A percentile compares a stretch with the other conserved stretches of the same genome.
Conservation (phyloP, 2,113 vertebrate species). For the Gobiocypris rarus region DNA sequence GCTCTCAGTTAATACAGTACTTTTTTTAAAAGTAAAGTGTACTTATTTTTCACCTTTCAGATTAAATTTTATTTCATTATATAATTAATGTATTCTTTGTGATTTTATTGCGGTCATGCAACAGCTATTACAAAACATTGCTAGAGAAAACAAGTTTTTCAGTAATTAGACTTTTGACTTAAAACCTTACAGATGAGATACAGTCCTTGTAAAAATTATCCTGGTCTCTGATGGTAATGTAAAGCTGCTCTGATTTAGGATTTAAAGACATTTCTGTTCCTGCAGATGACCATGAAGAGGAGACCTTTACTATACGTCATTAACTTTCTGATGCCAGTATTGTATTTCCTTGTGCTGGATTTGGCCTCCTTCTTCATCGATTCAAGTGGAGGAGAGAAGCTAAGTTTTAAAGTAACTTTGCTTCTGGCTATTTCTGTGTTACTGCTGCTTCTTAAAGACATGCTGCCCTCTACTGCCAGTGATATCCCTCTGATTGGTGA, state of each 20-base stretch:
- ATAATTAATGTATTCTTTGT: too few species aligned
- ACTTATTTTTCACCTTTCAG: too few species aligned
- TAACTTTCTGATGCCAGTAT: conserved; percentile 76
- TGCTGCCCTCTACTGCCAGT: conserved; percentile 78
- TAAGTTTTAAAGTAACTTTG: conserved; percentile 79
- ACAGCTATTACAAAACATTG: neutral
- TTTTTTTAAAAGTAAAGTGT: too few species aligned
- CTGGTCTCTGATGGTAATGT: neutral
- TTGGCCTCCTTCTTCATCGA: conserved; percentile 74
- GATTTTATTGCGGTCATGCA: too few species aligned
- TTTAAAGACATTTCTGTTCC: neutral
- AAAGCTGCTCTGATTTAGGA: neutral
- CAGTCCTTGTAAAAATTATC: neutral
- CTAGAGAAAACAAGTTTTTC: neutral
- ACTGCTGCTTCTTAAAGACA: conserved; percentile 80
- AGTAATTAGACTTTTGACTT: neutral
- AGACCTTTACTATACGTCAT: conserved; percentile 75
- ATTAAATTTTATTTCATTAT: too few species aligned
- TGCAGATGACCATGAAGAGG: conserved; percentile 73
- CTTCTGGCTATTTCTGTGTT: conserved; percentile 81
- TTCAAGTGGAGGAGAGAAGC: conserved; percentile 72
- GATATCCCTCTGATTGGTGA: conserved; percentile 75
- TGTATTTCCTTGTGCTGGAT: conserved; percentile 77
- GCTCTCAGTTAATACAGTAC: too few species aligned
- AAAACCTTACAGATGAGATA: neutral